These are phyloP conservation scores for Natrix natrix DNA, from an alignment of 2,797 vertebrate species.

Conservation along the genomic window DNA sequence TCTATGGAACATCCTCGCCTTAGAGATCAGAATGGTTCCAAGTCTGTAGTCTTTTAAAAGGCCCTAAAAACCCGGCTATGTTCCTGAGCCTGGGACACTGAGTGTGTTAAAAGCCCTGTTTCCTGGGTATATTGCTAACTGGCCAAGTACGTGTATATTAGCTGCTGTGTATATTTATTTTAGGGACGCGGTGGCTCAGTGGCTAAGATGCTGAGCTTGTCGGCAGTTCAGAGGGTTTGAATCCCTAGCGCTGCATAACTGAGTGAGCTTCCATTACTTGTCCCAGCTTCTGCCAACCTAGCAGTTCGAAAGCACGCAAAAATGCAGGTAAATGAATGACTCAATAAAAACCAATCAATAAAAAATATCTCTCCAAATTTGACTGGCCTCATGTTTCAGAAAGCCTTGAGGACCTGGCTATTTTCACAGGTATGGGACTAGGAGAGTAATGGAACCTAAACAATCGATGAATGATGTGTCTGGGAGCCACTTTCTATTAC, in stretches of 20 bases:
- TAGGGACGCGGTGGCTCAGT: too few relatives aligned
- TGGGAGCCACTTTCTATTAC: neutral
- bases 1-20: neutral
- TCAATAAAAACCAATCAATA: neutral
- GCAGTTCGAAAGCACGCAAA: too few relatives aligned
- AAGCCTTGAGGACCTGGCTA: neutral
- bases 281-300: too few relatives aligned
- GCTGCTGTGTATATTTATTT: neutral
- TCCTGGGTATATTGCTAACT: neutral
- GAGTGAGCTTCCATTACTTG: too few relatives aligned
- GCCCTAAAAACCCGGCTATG: neutral
- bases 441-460: neutral
- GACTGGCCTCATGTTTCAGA: neutral
- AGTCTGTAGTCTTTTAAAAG: neutral
- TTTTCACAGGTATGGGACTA: neutral
- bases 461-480: neutral
- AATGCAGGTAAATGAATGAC: neutral
- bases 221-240: too few relatives aligned
- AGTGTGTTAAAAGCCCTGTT: neutral
- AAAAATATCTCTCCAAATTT: neutral
- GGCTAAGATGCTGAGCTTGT: too few relatives aligned
- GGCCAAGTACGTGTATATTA: neutral
- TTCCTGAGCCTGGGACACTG: neutral
- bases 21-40: neutral
- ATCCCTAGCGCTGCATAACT: too few relatives aligned